Conservation (phyloP, 2,888 invertebrate species). For the Barypeithes pellucidus region DNA sequence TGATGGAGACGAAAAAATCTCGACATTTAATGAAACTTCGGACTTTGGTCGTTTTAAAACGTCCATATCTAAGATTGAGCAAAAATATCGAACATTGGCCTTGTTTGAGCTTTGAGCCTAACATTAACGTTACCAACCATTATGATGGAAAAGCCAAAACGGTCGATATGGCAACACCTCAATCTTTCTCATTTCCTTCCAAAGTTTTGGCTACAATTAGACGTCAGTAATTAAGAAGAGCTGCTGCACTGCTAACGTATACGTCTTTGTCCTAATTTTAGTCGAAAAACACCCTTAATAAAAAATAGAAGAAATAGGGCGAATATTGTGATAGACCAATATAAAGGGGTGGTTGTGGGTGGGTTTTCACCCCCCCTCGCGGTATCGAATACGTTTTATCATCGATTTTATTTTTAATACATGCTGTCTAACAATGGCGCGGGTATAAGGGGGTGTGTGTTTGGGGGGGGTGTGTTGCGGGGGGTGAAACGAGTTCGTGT, state of each 20-base stretch:
- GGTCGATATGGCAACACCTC: slow-evolving; percentile 33
- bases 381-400: slow-evolving; percentile 55
- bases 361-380: slow-evolving; percentile 40
- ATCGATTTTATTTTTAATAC: slow-evolving; percentile 57
- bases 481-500: slow-evolving; percentile 46
- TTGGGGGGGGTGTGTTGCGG: slow-evolving; percentile 26
- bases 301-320: slow-evolving; percentile 31
- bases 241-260: slow-evolving; percentile 43
- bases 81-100: too few relatives aligned
- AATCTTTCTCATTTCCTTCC: slow-evolving; percentile 46
- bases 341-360: slow-evolving; percentile 35
- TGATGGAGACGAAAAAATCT: too few relatives aligned
- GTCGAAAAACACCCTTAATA: slow-evolving; percentile 18
- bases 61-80: too few relatives aligned
- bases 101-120: too few relatives aligned
- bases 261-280: slow-evolving; percentile 9
- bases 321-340: slow-evolving; percentile 33
- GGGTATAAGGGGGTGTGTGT: slow-evolving; percentile 36
- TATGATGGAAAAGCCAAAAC: not conserved
- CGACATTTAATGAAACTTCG: too few relatives aligned
- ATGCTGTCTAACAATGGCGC: slow-evolving; percentile 55
- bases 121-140: too few relatives aligned
- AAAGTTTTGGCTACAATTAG: slow-evolving; percentile 52
- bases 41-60: too few relatives aligned
- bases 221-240: slow-evolving; percentile 54